Evolutionary conservation across 2,797 vertebrate species (phyloP), one percentile per base, ranked within the genome.

Genomic region (Chloroceryle amazona): DNA sequence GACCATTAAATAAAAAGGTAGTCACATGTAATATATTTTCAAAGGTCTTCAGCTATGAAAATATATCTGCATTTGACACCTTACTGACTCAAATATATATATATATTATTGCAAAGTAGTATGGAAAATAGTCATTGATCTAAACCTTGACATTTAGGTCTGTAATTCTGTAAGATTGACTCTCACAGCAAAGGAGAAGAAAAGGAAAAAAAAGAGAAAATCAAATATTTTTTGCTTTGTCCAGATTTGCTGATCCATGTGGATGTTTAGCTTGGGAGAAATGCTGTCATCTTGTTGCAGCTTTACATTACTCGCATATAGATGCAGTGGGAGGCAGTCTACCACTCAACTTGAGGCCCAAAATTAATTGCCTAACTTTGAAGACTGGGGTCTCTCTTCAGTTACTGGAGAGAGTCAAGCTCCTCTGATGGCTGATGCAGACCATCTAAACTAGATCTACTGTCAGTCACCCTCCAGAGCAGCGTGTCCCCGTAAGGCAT

Each of bases 1-100:
- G 71, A 62, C 68, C n/a, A 49, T 90, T 91, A 78, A 73, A 78
- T 95, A 78, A 81, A 73, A 95, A 80, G 47, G 31, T 84, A 93
- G 79, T 74, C 75, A 65, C 23, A 17, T 85, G 51, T 47, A 55
- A 28, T 58, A 2, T 39, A 22, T 87, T 90, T 91, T 81, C 49
- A 76, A 55, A 86, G 10, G 17, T 93, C 49, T 97, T 86, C 67
- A 79, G 51, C 66, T 73, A 19, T 79, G 75, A 76, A 88, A 91
- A 61, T 52, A 44, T 6, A 0, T 33, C 28, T 72, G 2, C 86
- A 16, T 86, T 89, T 89, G 73, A 79, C 39, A 76, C 29, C 46
- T 86, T 95, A 51, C 39, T 65, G 58, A 52, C 28, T 81, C 18
- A 37, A 66, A 75, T 42, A 52, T 11, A 6, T 41, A 14, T 46